phyloP scores from a whole-genome alignment of 2,797 vertebrate species.

The Notoglanidium macrostoma region DNA sequence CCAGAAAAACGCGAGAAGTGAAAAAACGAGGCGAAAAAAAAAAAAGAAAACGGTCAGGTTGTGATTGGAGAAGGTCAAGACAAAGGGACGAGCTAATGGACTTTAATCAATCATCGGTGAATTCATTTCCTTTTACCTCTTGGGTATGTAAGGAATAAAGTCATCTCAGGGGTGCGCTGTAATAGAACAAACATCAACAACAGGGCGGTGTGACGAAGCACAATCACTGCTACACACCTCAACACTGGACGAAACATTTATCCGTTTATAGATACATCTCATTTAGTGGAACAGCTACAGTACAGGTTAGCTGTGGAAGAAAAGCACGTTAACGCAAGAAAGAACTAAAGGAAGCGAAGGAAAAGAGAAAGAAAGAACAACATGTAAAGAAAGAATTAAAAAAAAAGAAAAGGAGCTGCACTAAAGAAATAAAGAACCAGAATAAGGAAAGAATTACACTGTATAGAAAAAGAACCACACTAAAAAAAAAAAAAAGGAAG shows the following conservation, averaged over 20 bases:
- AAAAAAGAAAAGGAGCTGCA: neutral
- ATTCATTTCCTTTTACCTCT: neutral
- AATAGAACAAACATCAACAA: neutral
- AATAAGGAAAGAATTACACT: neutral
- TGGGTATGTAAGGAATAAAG: neutral
- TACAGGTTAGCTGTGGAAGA: too few relatives aligned
- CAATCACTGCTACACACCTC: neutral
- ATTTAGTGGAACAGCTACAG: neutral
- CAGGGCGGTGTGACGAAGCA: neutral
- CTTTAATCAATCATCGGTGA: too few relatives aligned
- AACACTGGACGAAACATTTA: neutral
- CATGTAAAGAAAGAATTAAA: neutral
- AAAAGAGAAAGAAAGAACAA: neutral
- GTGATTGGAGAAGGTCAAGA: neutral
- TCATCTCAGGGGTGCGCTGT: neutral
- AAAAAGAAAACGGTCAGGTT: neutral
- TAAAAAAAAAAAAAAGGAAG: neutral
- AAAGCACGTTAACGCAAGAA: too few relatives aligned
- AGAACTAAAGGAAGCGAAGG: too few relatives aligned
- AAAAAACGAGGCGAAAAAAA: neutral
- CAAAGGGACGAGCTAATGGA: neutral
- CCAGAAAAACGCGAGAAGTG: too few relatives aligned
- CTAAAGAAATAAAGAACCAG: neutral
- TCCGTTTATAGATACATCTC: neutral
- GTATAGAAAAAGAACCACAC: neutral